These are phyloP conservation scores for Melanotaenia pygmaea DNA, from an alignment of 2,797 vertebrate species.

Conservation along the genomic window DNA sequence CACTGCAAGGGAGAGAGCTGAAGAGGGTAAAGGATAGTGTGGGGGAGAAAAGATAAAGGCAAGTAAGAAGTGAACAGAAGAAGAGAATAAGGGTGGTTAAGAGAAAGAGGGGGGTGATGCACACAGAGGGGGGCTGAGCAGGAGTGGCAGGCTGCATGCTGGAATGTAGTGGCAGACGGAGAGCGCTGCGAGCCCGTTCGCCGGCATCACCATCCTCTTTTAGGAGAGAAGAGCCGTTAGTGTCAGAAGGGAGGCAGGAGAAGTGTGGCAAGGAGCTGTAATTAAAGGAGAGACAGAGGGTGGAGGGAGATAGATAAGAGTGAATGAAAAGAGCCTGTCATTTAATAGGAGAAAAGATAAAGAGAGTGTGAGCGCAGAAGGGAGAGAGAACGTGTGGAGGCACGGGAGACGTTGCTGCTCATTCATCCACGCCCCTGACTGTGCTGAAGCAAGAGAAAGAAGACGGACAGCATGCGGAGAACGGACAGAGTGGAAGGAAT, in stretches of 20 bases:
- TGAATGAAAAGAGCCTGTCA: conserved; percentile 53
- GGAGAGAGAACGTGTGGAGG: conserved; percentile 38
- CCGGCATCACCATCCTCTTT: conserved; percentile 54
- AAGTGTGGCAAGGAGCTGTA: conserved; percentile 62
- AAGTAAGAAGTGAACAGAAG: conserved; percentile 30
- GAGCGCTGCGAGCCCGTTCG: conserved; percentile 50
- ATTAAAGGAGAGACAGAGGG: conserved; percentile 71
- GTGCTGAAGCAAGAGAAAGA: conserved; percentile 52
- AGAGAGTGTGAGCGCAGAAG: conserved; percentile 49
- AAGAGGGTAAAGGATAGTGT: not conserved
- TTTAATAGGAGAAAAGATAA: conserved; percentile 57
- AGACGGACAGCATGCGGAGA: conserved; percentile 58
- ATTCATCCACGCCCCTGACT: conserved; percentile 74
- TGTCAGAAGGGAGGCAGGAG: conserved; percentile 59
- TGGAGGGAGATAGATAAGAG: conserved; percentile 57
- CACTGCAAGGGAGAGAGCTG: conserved; percentile 15
- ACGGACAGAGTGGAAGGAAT: conserved; percentile 43
- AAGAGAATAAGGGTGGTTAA: conserved; percentile 56
- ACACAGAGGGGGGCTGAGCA: conserved; percentile 42
- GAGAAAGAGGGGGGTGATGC: conserved; percentile 49
- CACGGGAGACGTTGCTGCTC: conserved; percentile 60
- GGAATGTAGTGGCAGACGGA: conserved; percentile 61
- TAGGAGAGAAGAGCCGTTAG: conserved; percentile 54
- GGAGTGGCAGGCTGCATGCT: conserved; percentile 57
- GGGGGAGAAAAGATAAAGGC: conserved; percentile 14